A percentile compares a stretch with the other conserved stretches of the same genome.
phyloP scores from a whole-genome alignment of 2,888 invertebrate genomes.

The Scaptomyza caliginosa region DNA sequence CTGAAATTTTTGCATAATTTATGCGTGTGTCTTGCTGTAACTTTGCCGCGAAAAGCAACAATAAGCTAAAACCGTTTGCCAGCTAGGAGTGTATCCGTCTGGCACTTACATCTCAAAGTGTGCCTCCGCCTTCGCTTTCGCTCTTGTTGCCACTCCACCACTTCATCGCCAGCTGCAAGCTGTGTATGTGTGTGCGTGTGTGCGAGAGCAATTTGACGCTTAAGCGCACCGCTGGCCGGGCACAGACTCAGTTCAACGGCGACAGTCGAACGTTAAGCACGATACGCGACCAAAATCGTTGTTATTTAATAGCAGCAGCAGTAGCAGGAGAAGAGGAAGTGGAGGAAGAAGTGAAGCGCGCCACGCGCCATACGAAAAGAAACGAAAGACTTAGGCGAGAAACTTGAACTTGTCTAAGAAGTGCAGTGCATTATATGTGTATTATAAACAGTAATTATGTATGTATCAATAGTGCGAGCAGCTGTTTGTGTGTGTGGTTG shows the following conservation, averaged over 20 bases:
- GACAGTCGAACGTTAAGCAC: constrained; percentile 81
- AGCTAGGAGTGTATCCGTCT: constrained; percentile 31
- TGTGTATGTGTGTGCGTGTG: constrained; percentile 5
- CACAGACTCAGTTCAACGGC: constrained; percentile 81
- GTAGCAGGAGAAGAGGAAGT: background rate
- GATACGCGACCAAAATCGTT: constrained; percentile 30
- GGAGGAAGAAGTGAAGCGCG: constrained; percentile 19
- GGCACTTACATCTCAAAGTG: constrained; percentile 1
- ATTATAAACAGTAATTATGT: constrained; percentile 14
- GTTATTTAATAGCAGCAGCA: constrained; percentile 30
- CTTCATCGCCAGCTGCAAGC: constrained; percentile 23
- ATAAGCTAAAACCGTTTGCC: constrained; percentile 28
- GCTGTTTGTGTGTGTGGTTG: constrained; percentile 7
- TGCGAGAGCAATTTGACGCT: constrained; percentile 76
- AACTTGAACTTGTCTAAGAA: constrained; percentile 78
- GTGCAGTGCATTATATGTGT: constrained; percentile 30
- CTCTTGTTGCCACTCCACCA: background rate
- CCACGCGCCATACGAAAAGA: constrained; percentile 37
- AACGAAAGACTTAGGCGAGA: constrained; percentile 74
- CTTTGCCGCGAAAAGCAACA: constrained; percentile 14
- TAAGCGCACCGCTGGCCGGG: constrained; percentile 71
- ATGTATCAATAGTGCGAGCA: constrained; percentile 8
- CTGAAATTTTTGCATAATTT: constrained; percentile 61
- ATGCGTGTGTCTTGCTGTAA: constrained; percentile 43
- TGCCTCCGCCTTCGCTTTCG: background rate